Percentiles rank a stretch among this genome's conserved stretches.
Evolutionary conservation across 2,797 vertebrate species (phyloP).

Genomic region (Sitta carolinensis): DNA sequence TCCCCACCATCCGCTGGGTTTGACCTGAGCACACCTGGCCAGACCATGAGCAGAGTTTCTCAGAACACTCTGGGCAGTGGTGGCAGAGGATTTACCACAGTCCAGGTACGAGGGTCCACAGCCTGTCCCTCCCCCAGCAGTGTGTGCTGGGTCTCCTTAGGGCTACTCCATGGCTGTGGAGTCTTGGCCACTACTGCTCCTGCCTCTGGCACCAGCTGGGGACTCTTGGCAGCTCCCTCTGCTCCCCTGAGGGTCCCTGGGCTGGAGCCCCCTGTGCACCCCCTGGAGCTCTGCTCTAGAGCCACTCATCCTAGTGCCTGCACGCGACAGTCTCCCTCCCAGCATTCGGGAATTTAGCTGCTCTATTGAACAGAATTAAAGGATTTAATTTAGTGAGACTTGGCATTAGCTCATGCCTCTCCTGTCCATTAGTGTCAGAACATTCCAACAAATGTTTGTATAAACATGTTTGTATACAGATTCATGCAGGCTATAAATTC

Average conservation of each 20-base stretch:
- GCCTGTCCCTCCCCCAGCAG: neutral
- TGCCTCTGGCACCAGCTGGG: neutral
- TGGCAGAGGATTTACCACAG: neutral
- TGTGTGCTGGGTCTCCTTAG: neutral
- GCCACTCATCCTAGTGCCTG: neutral
- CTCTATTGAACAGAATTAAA: neutral
- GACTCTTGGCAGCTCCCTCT: neutral
- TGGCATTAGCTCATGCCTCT: neutral
- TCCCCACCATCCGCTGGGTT: too few relatives aligned
- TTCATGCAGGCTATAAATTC: neutral
- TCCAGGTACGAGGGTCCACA: fast-evolving
- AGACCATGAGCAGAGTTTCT: neutral
- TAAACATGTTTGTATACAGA: neutral
- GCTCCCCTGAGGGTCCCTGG: neutral
- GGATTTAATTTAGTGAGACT: neutral
- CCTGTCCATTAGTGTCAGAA: neutral
- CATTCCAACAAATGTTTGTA: neutral
- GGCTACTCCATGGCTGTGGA: neutral
- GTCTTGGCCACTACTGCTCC: neutral
- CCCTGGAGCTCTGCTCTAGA: neutral
- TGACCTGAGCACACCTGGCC: neutral
- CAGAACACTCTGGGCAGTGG: neutral
- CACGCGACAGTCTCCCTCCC: neutral
- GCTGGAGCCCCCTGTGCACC: neutral
- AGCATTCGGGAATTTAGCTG: neutral